phyloP scores from a whole-genome alignment of 2,113 vertebrate species.

The Platichthys flesus region DNA sequence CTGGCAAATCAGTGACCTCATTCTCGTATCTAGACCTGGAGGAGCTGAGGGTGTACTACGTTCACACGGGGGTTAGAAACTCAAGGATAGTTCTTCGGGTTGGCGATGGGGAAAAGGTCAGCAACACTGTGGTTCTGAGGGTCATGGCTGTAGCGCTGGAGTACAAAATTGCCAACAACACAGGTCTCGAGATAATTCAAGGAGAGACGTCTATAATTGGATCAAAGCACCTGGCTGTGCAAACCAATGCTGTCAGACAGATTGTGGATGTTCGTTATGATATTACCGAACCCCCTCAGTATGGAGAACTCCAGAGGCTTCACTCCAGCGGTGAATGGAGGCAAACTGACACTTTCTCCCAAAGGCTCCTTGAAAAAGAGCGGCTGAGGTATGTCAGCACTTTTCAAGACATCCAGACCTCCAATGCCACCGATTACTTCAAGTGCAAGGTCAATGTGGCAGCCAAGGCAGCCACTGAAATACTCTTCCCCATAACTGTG shows the following conservation, averaged over 20 bases:
- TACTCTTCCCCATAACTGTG: slow-evolving; percentile 83
- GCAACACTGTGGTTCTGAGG: slow-evolving; percentile 89
- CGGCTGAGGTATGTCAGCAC: slow-evolving; percentile 85
- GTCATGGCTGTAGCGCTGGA: slow-evolving; percentile 86
- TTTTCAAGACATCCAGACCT: slow-evolving; percentile 83
- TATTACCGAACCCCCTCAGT: slow-evolving; percentile 82
- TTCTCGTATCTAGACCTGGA: slow-evolving; percentile 86
- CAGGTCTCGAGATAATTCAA: slow-evolving; percentile 82
- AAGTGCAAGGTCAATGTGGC: slow-evolving; percentile 87
- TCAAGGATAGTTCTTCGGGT: slow-evolving; percentile 91
- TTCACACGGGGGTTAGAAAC: slow-evolving; percentile 86
- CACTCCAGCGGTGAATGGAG: slow-evolving; percentile 87
- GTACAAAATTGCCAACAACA: slow-evolving; percentile 86
- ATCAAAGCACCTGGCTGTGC: slow-evolving; percentile 82
- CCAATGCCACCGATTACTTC: slow-evolving; percentile 84
- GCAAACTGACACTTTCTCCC: slow-evolving; percentile 83
- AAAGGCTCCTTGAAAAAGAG: slow-evolving; percentile 83
- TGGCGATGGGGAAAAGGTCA: slow-evolving; percentile 90
- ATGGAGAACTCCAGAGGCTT: slow-evolving; percentile 86
- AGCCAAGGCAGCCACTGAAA: slow-evolving; percentile 80
- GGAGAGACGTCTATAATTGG: slow-evolving; percentile 82
- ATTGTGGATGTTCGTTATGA: slow-evolving; percentile 83
- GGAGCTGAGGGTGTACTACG: slow-evolving; percentile 83
- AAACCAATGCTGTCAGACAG: slow-evolving; percentile 84
- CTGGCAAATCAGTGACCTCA: slow-evolving; percentile 81